phyloP scores from a whole-genome alignment of 2,888 invertebrate species.

The Ochropacha duplaris region DNA sequence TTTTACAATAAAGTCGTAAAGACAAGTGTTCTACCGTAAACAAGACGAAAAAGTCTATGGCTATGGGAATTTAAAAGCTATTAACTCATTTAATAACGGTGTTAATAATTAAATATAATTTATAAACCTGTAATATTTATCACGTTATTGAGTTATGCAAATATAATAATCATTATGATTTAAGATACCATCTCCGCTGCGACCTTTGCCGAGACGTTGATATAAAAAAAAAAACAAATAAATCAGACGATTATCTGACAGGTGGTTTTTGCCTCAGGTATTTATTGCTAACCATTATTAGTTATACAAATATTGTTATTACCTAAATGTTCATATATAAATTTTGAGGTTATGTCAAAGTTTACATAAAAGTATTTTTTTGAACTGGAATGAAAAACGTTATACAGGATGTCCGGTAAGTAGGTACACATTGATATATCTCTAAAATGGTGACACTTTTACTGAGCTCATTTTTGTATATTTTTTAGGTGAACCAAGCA shows the following conservation, averaged over 20 bases:
- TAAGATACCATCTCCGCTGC: background rate
- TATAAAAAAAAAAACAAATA: constrained; percentile 10
- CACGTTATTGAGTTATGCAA: background rate
- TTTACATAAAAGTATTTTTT: constrained; percentile 12
- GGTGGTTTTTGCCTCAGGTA: constrained; percentile 3
- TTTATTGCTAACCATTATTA: background rate
- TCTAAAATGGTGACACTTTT: no score
- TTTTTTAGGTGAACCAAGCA: no score
- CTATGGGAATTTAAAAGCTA: no score
- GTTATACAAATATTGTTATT: background rate
- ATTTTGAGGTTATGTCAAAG: constrained; percentile 9
- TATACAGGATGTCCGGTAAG: no score
- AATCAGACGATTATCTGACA: constrained; percentile 7
- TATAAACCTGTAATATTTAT: background rate
- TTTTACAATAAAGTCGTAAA: no score
- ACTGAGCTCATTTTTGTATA: no score
- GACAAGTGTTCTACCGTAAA: no score
- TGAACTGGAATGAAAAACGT: no score
- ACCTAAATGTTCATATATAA: background rate
- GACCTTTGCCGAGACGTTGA: constrained; percentile 4
- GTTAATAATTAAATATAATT: no score
- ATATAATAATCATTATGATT: background rate
- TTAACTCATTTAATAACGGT: background rate
- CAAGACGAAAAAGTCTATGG: no score
- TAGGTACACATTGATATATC: no score